Evolutionary conservation across 2,113 vertebrate genomes (phyloP).

Genomic region (Dicentrarchus labrax): DNA sequence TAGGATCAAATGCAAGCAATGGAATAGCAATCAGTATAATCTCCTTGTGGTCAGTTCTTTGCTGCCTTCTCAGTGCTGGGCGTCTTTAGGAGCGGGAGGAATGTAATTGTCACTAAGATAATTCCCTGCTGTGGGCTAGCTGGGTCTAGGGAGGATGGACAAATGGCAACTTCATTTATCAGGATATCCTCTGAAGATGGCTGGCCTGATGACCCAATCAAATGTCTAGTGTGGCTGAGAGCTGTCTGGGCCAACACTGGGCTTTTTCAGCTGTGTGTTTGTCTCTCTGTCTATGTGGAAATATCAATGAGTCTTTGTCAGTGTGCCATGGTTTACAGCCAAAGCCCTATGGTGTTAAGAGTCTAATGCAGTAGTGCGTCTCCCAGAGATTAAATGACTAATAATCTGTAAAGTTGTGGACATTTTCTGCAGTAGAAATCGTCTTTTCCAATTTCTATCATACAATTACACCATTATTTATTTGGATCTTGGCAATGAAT

Average conservation of each 20-base stretch:
- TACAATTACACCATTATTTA: conserved; percentile 51
- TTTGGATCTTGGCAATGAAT: conserved; percentile 50
- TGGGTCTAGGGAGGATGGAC: conserved; percentile 44
- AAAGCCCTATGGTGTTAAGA: conserved; percentile 43
- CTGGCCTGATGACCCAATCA: conserved; percentile 73
- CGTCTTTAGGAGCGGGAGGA: conserved; percentile 63
- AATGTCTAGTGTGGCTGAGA: conserved; percentile 60
- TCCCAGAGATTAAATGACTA: neutral
- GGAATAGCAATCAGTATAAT: conserved; percentile 74
- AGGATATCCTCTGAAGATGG: conserved; percentile 55
- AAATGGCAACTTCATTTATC: conserved; percentile 73
- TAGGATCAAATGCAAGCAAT: conserved; percentile 65
- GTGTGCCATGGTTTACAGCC: conserved; percentile 46
- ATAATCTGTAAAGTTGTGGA: conserved; percentile 28
- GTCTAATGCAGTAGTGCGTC: neutral
- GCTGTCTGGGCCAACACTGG: conserved; percentile 54
- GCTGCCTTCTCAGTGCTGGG: conserved; percentile 48
- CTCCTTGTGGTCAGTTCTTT: conserved; percentile 60
- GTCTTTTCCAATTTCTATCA: conserved; percentile 18
- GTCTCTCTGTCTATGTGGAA: conserved; percentile 54
- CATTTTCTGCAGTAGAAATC: conserved; percentile 11
- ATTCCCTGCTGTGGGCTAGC: conserved; percentile 51
- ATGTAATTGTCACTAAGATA: conserved; percentile 66
- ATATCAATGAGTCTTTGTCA: conserved; percentile 70
- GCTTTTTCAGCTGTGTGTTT: conserved; percentile 50